Conservation (phyloP, 2,888 invertebrate genomes). For the Acrocyrtus sp. region DNA sequence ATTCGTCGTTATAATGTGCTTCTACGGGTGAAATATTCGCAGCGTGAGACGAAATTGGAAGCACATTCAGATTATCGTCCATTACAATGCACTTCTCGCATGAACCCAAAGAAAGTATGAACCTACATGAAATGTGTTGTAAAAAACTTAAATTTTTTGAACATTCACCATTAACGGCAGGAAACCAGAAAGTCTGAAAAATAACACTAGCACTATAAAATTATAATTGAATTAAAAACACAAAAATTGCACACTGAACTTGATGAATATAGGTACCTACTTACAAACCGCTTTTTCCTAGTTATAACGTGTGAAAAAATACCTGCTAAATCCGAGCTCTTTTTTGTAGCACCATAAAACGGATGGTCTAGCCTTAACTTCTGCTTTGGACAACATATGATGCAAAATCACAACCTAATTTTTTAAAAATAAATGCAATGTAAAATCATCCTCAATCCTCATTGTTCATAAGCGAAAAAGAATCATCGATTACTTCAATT, state of each 20-base stretch:
- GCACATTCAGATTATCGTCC: constrained; percentile 90
- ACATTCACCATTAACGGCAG: not conserved
- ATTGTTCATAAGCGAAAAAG: not conserved
- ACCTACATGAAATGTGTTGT: constrained; percentile 68
- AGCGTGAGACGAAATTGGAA: constrained; percentile 92
- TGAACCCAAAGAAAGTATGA: constrained; percentile 88
- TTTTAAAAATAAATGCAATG: constrained; percentile 59
- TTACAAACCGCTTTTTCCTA: too few relatives aligned
- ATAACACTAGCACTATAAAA: not conserved
- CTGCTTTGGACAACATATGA: constrained; percentile 96
- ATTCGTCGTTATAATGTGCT: constrained; percentile 69
- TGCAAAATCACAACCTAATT: constrained; percentile 92
- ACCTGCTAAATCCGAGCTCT: constrained; percentile 91
- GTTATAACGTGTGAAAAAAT: too few relatives aligned
- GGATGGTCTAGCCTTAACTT: constrained; percentile 90
- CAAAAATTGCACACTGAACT: too few relatives aligned
- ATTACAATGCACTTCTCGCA: constrained; percentile 91
- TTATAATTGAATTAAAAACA: too few relatives aligned
- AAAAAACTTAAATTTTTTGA: not conserved
- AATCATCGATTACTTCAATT: not conserved
- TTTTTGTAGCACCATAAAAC: constrained; percentile 99
- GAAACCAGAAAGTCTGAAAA: not conserved
- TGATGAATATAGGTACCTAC: too few relatives aligned
- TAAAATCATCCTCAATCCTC: not conserved
- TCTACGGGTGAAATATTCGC: constrained; percentile 79